Conservation (phyloP, 2,113 vertebrate genomes). For the Megaceryle torquata region DNA sequence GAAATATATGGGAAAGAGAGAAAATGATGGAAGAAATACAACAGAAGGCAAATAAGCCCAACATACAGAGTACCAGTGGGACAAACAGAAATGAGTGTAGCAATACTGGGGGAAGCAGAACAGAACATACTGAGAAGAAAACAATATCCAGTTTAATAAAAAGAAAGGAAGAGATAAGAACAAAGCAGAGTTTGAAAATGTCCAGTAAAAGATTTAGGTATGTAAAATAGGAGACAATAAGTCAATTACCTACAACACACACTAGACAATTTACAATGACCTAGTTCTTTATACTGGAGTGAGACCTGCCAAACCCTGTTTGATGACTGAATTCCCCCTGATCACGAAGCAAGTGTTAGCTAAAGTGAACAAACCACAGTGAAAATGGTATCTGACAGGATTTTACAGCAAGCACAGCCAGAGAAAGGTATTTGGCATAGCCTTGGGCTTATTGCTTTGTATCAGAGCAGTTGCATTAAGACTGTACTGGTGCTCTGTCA, state of each 20-base stretch:
- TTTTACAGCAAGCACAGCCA: background rate
- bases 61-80: background rate
- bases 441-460: background rate
- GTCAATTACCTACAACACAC: background rate
- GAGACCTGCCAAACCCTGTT: background rate
- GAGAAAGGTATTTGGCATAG: background rate
- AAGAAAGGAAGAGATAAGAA: background rate
- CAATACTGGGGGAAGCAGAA: background rate
- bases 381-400: background rate
- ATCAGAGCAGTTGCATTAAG: background rate
- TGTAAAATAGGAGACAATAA: background rate
- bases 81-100: background rate
- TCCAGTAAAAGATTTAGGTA: background rate
- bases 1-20: background rate
- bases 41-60: background rate
- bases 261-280: background rate
- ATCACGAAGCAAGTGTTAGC: accelerated
- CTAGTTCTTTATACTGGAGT: background rate
- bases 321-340: background rate
- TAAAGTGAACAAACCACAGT: background rate
- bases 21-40: background rate
- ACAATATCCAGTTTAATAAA: background rate
- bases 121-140: background rate
- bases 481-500: background rate
- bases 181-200: background rate